Evolutionary conservation across 2,113 vertebrate genomes (phyloP).

Genomic region (Pterocles gutturalis): DNA sequence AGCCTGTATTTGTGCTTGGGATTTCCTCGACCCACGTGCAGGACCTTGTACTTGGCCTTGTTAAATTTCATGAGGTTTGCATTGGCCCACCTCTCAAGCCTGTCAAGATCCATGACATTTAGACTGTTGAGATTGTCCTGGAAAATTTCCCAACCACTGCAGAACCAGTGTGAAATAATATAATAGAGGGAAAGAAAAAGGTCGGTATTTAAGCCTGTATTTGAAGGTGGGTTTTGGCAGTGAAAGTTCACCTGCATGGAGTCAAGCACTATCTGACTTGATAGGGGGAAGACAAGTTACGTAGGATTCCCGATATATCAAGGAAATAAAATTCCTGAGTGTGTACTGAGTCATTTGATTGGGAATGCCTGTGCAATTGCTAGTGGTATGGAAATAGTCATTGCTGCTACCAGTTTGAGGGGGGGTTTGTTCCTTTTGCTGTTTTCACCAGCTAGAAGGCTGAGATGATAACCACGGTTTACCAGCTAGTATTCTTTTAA

Average conservation of each 20-base stretch:
- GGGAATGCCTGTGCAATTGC: neutral
- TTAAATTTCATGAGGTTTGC: too few species aligned
- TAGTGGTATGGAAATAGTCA: neutral
- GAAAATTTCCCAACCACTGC: neutral
- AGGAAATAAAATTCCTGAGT: neutral
- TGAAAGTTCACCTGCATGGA: neutral
- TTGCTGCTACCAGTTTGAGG: neutral
- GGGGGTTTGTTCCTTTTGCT: neutral
- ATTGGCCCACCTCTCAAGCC: too few species aligned
- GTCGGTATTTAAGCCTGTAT: neutral
- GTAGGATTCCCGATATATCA: neutral
- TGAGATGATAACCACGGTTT: neutral
- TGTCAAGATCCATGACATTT: neutral
- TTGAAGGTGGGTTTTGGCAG: neutral
- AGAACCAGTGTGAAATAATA: neutral
- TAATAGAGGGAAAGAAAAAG: neutral
- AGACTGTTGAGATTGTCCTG: accelerated
- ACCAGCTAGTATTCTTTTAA: neutral
- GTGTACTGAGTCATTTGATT: neutral
- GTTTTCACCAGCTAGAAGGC: neutral
- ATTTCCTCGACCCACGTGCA: too few species aligned
- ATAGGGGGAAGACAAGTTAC: neutral
- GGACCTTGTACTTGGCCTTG: too few species aligned
- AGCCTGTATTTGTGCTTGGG: too few species aligned
- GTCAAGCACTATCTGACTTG: neutral